Evolutionary conservation across 1,140 invertebrate genomes (phyloP), one percentile per base, ranked within the genome.

Genomic region (Alviniconcha marisindica): DNA sequence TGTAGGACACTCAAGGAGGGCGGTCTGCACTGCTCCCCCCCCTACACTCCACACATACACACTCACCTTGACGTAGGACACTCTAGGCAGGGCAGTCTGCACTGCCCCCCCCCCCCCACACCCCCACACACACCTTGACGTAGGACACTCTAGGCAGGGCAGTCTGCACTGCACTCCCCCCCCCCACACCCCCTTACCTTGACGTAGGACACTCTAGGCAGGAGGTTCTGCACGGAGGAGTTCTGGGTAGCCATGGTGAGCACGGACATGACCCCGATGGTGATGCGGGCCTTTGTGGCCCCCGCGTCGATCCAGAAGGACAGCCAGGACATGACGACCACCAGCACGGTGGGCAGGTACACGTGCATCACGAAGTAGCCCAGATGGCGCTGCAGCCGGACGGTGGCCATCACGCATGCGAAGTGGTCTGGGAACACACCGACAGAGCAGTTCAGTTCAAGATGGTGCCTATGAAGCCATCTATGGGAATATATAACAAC

Each of bases 241-340:
- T 83, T 84, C 81, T 86, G 85, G 0, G 85, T 86, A 21, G 83
- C 82, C 83, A 86, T 86, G 36, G 85, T 86, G 48, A 86, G 77
- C 15, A 86, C 77, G n/a, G 85, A 84, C 42, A 1, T 96, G 96
- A 0, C 97, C 95, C 86, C 80, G 38, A 85, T 69, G 36, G 84
- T 81, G 63, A 85, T 82, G 18, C 86, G 76, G 56, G 86, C 86
- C 28, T 82, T 69, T 14, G 71, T 73, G 33, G 84, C 77, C 24
- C 76, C 84, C 42, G 96, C 91, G 40, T 96, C 96, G 21, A 97
- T 92, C 96, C 96, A 97, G 89, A 97, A 97, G 87, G 96, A 96
- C 89, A 87, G 31, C 84, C 86, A 85, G 2, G 84, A 87, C 66
- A 86, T 76, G 36, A 86, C 81, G 31, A 86, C 85, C 21, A 86